A percentile compares a stretch with the other conserved stretches of the same genome.
Evolutionary conservation across 2,113 vertebrate genomes (phyloP).

Genomic region (Cryptotis parvus): DNA sequence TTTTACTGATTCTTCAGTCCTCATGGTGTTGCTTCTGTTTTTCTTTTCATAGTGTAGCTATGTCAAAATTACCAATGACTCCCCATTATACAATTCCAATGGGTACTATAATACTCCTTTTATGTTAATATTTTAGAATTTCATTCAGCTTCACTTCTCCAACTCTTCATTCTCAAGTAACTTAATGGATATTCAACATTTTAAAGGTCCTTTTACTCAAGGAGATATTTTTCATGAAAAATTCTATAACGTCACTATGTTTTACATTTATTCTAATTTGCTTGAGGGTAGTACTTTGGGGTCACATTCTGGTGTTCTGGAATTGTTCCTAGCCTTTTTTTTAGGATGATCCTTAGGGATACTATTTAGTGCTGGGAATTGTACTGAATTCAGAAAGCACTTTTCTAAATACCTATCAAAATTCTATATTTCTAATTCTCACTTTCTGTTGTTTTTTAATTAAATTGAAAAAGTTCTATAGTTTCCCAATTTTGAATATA

Average conservation of each 20-base stretch:
- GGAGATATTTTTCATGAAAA: not conserved
- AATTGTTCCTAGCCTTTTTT: no score
- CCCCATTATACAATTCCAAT: not conserved
- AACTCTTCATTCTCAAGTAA: no score
- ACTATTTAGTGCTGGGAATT: no score
- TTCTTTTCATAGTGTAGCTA: not conserved
- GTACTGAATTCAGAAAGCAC: no score
- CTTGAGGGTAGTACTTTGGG: no score
- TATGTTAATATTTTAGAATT: not conserved
- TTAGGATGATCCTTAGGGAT: no score
- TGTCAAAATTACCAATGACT: not conserved
- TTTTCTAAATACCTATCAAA: no score
- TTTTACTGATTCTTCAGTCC: not conserved
- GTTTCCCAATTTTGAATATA: not conserved
- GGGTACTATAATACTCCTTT: not conserved
- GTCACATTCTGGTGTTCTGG: no score
- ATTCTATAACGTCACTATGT: no score
- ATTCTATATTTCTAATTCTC: not conserved
- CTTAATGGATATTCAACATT: not conserved
- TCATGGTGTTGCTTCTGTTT: not conserved
- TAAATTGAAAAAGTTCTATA: not conserved
- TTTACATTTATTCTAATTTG: no score
- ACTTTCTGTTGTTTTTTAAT: constrained; percentile 15
- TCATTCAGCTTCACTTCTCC: not conserved
- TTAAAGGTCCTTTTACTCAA: constrained; percentile 39